Conservation (phyloP, 2,797 vertebrate genomes). For the Potorous gilbertii region DNA sequence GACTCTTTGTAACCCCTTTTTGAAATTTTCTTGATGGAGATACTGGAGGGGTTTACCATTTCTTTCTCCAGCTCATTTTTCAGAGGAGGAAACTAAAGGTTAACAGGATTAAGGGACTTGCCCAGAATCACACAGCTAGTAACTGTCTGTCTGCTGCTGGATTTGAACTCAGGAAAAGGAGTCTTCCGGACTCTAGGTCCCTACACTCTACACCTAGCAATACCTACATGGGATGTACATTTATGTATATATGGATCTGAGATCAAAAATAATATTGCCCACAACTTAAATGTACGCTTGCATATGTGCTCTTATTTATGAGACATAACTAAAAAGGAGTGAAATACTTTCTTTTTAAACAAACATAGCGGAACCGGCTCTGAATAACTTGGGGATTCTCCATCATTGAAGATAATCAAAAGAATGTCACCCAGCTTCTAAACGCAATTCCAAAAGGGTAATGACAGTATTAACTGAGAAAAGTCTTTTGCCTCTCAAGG, state of each 20-base stretch:
- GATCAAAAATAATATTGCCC: constrained; percentile 43
- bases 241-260: background rate
- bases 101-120: background rate
- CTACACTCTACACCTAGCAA: background rate
- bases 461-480: constrained; percentile 40
- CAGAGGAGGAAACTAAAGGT: background rate
- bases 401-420: constrained; percentile 36
- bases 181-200: background rate
- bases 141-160: background rate
- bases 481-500: constrained; percentile 28
- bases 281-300: constrained; percentile 15
- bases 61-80: background rate
- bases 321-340: constrained; percentile 3
- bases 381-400: constrained; percentile 40
- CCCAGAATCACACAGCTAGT: background rate
- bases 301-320: constrained; percentile 13
- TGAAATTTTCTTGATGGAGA: background rate
- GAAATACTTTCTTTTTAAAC: constrained; percentile 26
- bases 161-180: background rate
- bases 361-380: constrained; percentile 30
- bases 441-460: constrained; percentile 25
- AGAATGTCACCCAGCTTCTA: constrained; percentile 28
- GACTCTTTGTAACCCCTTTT: background rate
- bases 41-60: background rate
- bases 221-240: background rate